Evolutionary conservation across 2,888 invertebrate genomes (phyloP), one percentile per base, ranked within the genome.

Genomic region (Helleia helle): DNA sequence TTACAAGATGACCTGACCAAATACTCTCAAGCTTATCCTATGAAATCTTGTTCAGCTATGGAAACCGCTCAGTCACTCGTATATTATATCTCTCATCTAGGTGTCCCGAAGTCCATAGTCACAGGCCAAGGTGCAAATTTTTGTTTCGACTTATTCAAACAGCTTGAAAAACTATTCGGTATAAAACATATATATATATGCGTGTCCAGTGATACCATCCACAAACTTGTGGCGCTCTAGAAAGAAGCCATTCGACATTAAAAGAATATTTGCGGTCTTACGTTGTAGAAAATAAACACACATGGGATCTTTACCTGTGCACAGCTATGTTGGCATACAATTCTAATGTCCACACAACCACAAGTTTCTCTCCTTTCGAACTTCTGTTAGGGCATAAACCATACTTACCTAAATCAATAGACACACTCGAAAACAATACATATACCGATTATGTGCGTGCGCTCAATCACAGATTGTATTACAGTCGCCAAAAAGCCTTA

Each of bases 111-210:
- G 8, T 18, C 14, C 6, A 26, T 37, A 25, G n/a, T 37, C 6
- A 13, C 37, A 3, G 37, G 37, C 8, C 36, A 24, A 36, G 36
- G 36, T 5, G 24, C 25, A n/a, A 36, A 24, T 18, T n/a, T 36
- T 36, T n/a, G 25, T 13, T 36, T 36, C 8, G 36, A 36, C 3
- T 9, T 24, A 6, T 36, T 36, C 9, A n/a, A 18, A 6, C 36
- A 36, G 24, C 9, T 36, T 8, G 22, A 7, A 13, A 36, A 8
- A 24, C 4, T 36, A 12, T 36, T 36, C 6, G 24, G 36, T 3
- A 36, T 36, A 12, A 36, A 36, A 8, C 12, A 26, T 3, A 26
- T 11, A 1, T 26, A 11, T n/a, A n/a, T n/a, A n/a, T n/a, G n/a
- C n/a, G n/a, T n/a, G n/a, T n/a, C n/a, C n/a, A n/a, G n/a, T n/a